These are phyloP conservation scores for Hippocampus mohnikei DNA, from an alignment of 2,113 vertebrate species.

Conservation along the genomic window DNA sequence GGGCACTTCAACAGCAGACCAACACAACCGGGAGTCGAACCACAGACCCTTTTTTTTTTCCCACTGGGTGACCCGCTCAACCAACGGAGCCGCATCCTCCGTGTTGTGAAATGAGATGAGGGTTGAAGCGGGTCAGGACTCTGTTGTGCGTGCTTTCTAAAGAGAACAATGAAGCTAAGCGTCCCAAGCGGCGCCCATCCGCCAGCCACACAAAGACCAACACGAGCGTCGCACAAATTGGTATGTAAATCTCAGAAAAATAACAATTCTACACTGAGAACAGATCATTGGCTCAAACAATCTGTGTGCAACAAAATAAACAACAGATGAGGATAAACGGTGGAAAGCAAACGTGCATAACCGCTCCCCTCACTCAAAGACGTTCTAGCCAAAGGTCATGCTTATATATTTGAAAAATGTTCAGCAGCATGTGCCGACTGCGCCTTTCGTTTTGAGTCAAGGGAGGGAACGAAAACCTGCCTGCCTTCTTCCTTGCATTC, in stretches of 20 bases:
- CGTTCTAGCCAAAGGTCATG: conserved; percentile 32
- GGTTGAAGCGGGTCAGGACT: conserved; percentile 27
- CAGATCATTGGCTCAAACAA: conserved; percentile 20
- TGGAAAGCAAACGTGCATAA: background rate
- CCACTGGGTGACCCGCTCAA: background rate
- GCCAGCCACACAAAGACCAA: conserved; percentile 43
- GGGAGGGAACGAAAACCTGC: conserved; percentile 27
- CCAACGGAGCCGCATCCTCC: background rate
- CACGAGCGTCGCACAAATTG: conserved; percentile 35
- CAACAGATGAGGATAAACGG: conserved; percentile 5
- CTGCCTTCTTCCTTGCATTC: conserved; percentile 27
- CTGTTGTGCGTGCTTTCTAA: conserved; percentile 11
- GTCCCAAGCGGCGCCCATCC: conserved; percentile 11
- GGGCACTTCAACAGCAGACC: background rate
- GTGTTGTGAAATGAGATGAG: conserved; percentile 1
- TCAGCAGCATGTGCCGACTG: conserved; percentile 23
- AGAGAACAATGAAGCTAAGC: conserved; percentile 23
- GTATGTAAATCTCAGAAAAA: conserved; percentile 51
- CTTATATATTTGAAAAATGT: conserved; percentile 33
- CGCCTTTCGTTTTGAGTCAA: conserved; percentile 23
- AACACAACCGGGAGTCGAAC: background rate
- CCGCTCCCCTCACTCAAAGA: background rate
- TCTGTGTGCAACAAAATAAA: conserved; percentile 4
- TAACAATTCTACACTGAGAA: conserved; percentile 40
- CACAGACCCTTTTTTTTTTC: background rate